These are phyloP conservation scores for Chromobotia macracanthus DNA, from an alignment of 2,797 vertebrate genomes.

Conservation along the genomic window DNA sequence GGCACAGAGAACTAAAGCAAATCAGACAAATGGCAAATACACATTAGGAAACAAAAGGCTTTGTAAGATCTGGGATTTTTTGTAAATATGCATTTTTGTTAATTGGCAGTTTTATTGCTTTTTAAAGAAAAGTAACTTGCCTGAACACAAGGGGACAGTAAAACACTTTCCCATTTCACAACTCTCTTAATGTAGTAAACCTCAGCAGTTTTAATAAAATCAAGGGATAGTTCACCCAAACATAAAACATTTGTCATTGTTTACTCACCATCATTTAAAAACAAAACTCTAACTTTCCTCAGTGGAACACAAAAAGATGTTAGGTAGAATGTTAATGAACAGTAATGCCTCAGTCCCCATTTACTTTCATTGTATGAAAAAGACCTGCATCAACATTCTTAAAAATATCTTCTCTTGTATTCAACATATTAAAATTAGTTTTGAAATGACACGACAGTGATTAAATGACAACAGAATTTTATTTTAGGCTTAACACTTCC, in stretches of 20 bases:
- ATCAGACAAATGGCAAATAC: conserved; percentile 1
- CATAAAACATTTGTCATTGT: background rate
- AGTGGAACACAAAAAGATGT: background rate
- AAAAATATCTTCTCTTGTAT: background rate
- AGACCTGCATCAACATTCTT: background rate
- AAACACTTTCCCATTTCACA: conserved; percentile 44
- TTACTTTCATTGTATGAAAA: background rate
- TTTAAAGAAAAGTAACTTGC: conserved; percentile 23
- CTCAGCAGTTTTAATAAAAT: conserved; percentile 23
- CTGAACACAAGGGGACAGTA: conserved; percentile 60
- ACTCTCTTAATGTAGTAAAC: conserved; percentile 15
- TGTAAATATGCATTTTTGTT: conserved; percentile 19
- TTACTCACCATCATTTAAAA: background rate
- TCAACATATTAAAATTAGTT: background rate
- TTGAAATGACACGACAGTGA: background rate
- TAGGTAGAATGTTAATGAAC: background rate
- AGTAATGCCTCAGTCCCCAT: background rate
- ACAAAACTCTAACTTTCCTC: background rate
- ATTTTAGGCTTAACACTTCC: background rate
- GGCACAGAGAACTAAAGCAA: background rate
- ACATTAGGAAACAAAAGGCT: conserved; percentile 24
- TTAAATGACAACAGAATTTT: background rate
- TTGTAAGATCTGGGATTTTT: conserved; percentile 10
- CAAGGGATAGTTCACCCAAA: background rate
- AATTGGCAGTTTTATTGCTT: background rate